Conservation (phyloP, 2,888 invertebrate genomes). For the Amblyjoppa fuscipennis region DNA sequence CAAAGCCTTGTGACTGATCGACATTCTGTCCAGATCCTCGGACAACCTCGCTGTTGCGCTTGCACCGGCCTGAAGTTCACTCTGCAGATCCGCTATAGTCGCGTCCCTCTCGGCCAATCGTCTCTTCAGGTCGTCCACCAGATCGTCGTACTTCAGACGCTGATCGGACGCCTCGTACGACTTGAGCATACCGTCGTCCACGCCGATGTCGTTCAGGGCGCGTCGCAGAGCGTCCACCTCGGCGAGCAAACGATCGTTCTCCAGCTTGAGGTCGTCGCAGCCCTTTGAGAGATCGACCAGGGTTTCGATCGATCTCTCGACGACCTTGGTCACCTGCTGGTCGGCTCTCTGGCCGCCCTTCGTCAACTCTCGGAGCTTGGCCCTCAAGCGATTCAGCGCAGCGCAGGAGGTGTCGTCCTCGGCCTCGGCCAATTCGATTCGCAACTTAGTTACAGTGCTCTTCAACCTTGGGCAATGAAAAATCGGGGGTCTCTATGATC, state of each 20-base stretch:
- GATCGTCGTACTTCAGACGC: constrained; percentile 15
- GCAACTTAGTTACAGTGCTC: constrained; percentile 75
- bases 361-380: constrained; percentile 79
- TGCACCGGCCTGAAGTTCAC: constrained; percentile 56
- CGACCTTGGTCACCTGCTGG: constrained; percentile 74
- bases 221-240: constrained; percentile 69
- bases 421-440: constrained; percentile 74
- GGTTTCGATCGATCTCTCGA: constrained; percentile 78
- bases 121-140: constrained; percentile 69
- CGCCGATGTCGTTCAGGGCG: constrained; percentile 12
- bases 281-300: constrained; percentile 75
- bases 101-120: constrained; percentile 74
- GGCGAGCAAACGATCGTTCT: constrained; percentile 73
- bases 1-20: constrained; percentile 69
- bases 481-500: background rate
- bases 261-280: constrained; percentile 74
- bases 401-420: constrained; percentile 79
- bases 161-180: constrained; percentile 12
- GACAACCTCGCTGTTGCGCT: constrained; percentile 59
- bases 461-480: constrained; percentile 73
- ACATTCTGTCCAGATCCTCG: constrained; percentile 72
- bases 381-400: constrained; percentile 79
- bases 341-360: constrained; percentile 76
- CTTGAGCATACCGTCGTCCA: background rate
- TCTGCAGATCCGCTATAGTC: constrained; percentile 65